Base-by-base conservation (phyloP, 2,113 vertebrate genomes). In the Clarias magur region DNA sequence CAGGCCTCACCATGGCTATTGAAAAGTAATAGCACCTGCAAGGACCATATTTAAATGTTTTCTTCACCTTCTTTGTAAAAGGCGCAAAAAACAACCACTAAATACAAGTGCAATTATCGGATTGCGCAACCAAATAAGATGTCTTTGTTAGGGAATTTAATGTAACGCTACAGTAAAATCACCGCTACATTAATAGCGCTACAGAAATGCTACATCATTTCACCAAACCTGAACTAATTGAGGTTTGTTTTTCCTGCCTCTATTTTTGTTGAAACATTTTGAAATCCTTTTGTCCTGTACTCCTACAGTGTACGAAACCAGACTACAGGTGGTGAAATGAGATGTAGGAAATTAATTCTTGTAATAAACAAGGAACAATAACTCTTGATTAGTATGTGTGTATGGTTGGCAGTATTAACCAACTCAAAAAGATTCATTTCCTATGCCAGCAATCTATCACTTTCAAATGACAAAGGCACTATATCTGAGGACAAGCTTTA, bases 401-500 rank as follows among this genome's bases (percentile, higher is more conserved):
- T 81, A 59, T 62, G 19, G 30, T 62, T 81, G 8, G 25, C 21
- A 42, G 57, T 42, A 81, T 81, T 81, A 81, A 19, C 56, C 34
- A 38, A 4, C 38, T 62, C 4, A 38, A 84, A 7, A 87, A 78
- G 42, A 80, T 56, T 10, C 5, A 60, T 88, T 89, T 91, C 68
- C 90, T 91, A 30, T 85, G 81, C 78, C 79, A 93, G 85, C 91
- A 88, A 91, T 93, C 82, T 75, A 83, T 89, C 86, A 82, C 68
- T 68, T 87, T 80, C 81, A 88, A 67, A 84, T 91, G 86, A 83
- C 87, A 85, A 76, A 60, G 80, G 80, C 83, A 73, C 82, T 87
- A 80, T 90, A 91, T 91, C 75, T 88, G 84, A 89, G 87, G 75
- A 59, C 72, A 63, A 85, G 90, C 84, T 91, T 93, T 92, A 91